phyloP scores from a whole-genome alignment of 2,113 vertebrate species.

The Nymphicus hollandicus region DNA sequence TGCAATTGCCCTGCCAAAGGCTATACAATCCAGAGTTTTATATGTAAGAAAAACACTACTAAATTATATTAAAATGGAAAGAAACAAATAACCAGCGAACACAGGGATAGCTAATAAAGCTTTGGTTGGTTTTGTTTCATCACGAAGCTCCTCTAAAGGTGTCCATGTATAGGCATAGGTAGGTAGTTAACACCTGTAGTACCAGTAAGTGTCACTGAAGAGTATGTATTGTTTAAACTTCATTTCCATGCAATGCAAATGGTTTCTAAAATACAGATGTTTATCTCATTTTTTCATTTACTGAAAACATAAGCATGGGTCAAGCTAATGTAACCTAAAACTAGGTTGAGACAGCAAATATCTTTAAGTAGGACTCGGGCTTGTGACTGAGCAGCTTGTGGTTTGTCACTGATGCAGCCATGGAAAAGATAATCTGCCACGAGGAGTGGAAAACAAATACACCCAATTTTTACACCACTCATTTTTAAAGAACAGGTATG shows the following conservation, averaged over 20 bases:
- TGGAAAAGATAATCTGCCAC: not conserved
- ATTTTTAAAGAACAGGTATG: not conserved
- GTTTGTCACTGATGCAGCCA: not conserved
- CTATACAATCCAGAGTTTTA: not conserved
- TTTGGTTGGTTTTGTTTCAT: not conserved
- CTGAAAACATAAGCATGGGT: not conserved
- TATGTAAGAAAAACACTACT: not conserved
- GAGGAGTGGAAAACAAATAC: not conserved
- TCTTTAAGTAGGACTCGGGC: not conserved
- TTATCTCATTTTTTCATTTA: not conserved
- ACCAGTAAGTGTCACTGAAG: not conserved
- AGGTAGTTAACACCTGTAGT: not conserved
- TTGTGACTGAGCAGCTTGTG: not conserved
- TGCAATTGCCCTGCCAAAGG: not conserved
- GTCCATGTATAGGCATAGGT: rapidly evolving
- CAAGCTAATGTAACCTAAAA: not conserved
- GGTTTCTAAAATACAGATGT: not conserved
- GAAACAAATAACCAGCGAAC: not conserved
- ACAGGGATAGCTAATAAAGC: not conserved
- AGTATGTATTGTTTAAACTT: rapidly evolving
- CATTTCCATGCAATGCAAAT: not conserved
- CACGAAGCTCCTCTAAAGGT: not conserved
- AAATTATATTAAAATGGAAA: not conserved
- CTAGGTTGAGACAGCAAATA: not conserved
- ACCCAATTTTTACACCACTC: not conserved